Evolutionary conservation across 2,797 vertebrate genomes (phyloP).

Genomic region (Artibeus jamaicensis): DNA sequence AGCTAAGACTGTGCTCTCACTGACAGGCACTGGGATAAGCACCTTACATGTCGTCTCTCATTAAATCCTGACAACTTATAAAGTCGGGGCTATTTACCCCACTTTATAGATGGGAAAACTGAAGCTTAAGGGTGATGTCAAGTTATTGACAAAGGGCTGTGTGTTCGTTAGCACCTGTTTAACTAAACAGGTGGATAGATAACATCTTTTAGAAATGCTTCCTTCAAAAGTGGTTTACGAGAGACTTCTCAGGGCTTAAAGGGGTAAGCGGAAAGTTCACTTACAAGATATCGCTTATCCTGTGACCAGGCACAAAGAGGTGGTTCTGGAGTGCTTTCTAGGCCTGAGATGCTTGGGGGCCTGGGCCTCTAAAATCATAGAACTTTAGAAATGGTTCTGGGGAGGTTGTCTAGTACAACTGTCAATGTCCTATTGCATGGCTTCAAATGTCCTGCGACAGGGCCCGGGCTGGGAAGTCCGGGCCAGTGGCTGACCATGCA

Average conservation of each 20-base stretch:
- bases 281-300: not conserved
- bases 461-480: not conserved
- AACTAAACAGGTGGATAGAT: not conserved
- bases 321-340: not conserved
- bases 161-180: not conserved
- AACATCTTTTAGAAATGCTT: not conserved
- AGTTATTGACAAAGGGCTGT: not conserved
- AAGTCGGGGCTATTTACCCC: not conserved
- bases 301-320: not conserved
- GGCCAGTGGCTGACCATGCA: not conserved
- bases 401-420: not conserved
- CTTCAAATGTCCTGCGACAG: not conserved
- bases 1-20: not conserved
- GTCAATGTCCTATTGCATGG: not conserved
- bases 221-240: not conserved
- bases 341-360: not conserved
- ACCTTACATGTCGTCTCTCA: not conserved
- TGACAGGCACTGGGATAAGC: not conserved
- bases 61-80: not conserved
- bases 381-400: not conserved
- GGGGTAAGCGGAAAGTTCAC: not conserved
- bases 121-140: not conserved
- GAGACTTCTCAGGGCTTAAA: not conserved
- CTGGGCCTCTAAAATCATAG: not conserved
- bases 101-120: constrained; percentile 4